Evolutionary conservation across 2,888 invertebrate species (phyloP).

Genomic region (Agriopis aurantiaria): DNA sequence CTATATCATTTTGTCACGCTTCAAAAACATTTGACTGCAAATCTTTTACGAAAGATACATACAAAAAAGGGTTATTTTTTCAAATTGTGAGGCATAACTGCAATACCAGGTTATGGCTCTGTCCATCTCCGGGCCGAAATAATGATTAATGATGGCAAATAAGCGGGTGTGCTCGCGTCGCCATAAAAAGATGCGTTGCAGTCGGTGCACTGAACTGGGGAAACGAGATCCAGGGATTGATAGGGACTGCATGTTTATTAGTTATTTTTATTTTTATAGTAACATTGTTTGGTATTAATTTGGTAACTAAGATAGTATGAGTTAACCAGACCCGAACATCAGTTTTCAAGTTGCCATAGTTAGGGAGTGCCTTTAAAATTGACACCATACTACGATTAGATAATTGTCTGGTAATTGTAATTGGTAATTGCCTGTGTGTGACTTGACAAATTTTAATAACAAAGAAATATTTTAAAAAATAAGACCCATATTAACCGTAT

Average conservation of each 20-base stretch:
- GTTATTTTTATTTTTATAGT: conserved; percentile 21
- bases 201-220: conserved; percentile 72
- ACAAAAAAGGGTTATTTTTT: conserved; percentile 85
- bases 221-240: conserved; percentile 40
- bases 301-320: not conserved
- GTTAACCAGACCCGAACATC: not conserved
- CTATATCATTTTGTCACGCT: no score
- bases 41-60: conserved; percentile 20
- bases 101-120: conserved; percentile 39
- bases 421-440: no score
- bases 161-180: conserved; percentile 80
- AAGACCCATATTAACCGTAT: no score
- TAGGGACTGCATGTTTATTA: conserved; percentile 31
- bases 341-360: no score
- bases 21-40: conserved; percentile 20
- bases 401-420: no score
- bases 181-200: conserved; percentile 71
- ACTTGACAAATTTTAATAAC: no score
- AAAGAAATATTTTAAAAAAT: no score
- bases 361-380: no score
- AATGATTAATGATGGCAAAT: conserved; percentile 87
- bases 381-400: no score
- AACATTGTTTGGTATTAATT: not conserved
- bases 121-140: conserved; percentile 78
- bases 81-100: conserved; percentile 75